phyloP scores from a whole-genome alignment of 2,888 invertebrate genomes.

The Andrena bicolor region DNA sequence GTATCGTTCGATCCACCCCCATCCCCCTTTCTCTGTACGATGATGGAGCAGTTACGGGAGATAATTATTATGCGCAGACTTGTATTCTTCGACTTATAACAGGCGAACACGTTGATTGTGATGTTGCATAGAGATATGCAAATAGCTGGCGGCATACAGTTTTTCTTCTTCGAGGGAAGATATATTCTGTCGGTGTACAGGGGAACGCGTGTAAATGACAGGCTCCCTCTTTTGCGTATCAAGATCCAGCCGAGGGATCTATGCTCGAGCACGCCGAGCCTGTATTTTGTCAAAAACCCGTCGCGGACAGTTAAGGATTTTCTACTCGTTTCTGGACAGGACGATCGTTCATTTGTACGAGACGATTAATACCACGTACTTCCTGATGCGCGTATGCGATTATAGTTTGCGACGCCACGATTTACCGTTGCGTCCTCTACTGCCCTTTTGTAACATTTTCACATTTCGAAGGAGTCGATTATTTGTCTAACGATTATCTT shows the following conservation, averaged over 20 bases:
- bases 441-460: too few species aligned
- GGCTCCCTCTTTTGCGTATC: too few species aligned
- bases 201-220: too few species aligned
- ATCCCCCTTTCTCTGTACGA: conserved; percentile 9
- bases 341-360: too few species aligned
- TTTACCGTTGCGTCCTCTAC: too few species aligned
- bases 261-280: not conserved
- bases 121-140: conserved; percentile 52
- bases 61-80: conserved; percentile 17
- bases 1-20: conserved; percentile 18
- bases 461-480: too few species aligned
- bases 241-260: conserved; percentile 14
- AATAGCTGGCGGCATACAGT: too few species aligned
- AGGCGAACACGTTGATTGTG: conserved; percentile 67
- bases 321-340: not conserved
- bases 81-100: conserved; percentile 49
- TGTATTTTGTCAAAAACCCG: not conserved
- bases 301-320: conserved; percentile 6
- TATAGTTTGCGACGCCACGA: not conserved
- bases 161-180: too few species aligned
- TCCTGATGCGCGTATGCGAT: not conserved
- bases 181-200: too few species aligned
- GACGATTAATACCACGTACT: too few species aligned
- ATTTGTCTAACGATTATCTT: too few species aligned
- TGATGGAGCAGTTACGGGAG: conserved; percentile 13